Conservation (phyloP, 2,888 invertebrate species). For the Pogonocherus hispidulus region DNA sequence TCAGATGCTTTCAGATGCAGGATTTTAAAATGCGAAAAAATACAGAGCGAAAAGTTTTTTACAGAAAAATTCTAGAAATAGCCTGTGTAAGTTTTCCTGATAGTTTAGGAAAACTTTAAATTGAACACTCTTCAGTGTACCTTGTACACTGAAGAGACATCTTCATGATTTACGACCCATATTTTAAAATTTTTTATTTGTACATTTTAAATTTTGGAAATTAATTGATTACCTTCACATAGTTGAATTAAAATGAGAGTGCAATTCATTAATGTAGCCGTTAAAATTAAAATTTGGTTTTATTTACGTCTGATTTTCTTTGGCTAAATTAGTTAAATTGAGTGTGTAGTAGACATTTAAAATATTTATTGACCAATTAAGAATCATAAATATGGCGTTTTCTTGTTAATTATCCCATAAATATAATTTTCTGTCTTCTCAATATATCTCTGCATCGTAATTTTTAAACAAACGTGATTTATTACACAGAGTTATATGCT, state of each 20-base stretch:
- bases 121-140: too few species aligned
- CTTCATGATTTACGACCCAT: too few species aligned
- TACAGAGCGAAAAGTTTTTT: too few species aligned
- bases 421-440: neutral
- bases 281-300: conserved; percentile 25
- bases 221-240: conserved; percentile 3
- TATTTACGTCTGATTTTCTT: conserved; percentile 22
- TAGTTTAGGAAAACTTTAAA: too few species aligned
- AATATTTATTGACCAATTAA: conserved; percentile 29
- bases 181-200: too few species aligned
- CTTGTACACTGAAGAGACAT: too few species aligned
- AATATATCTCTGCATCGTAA: neutral
- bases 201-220: too few species aligned
- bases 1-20: too few species aligned
- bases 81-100: too few species aligned
- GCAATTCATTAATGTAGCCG: conserved; percentile 8
- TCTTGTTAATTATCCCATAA: conserved; percentile 22
- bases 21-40: too few species aligned
- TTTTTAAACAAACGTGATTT: neutral
- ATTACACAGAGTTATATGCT: neutral
- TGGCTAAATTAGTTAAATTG: conserved; percentile 18
- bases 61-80: too few species aligned
- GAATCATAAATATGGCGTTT: conserved; percentile 14
- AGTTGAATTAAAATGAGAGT: neutral
- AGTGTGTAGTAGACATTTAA: conserved; percentile 10